phyloP scores from a whole-genome alignment of 2,113 vertebrate species.

The Anarhynchus alexandrinus region DNA sequence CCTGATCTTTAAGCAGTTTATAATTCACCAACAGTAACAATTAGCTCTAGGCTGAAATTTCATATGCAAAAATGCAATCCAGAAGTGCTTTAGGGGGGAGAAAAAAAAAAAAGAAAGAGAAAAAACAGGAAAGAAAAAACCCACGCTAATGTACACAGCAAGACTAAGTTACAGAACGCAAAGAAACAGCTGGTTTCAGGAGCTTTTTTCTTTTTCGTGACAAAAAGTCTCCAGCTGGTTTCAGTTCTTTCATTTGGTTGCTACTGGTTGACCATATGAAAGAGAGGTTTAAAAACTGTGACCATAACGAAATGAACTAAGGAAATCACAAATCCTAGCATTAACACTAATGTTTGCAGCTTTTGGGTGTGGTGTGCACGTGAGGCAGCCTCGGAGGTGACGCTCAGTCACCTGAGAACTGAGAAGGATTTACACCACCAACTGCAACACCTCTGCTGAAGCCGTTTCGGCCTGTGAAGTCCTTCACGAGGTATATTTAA shows the following conservation, averaged over 20 bases:
- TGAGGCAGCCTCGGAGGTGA: neutral
- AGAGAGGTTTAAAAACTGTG: neutral
- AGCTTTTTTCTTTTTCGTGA: neutral
- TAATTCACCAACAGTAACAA: neutral
- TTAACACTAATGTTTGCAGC: neutral
- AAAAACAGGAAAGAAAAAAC: neutral
- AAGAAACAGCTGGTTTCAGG: neutral
- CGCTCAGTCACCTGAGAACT: neutral
- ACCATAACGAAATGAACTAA: neutral
- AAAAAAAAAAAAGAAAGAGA: rapidly evolving
- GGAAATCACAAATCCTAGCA: neutral
- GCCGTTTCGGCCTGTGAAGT: neutral
- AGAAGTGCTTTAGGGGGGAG: neutral
- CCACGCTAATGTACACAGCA: neutral
- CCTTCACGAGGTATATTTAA: slow-evolving; percentile 21
- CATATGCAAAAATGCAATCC: neutral
- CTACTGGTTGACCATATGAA: neutral
- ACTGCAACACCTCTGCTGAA: neutral
- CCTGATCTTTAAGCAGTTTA: neutral
- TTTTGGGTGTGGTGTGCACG: neutral
- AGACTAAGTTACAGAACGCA: neutral
- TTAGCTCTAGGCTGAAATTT: slow-evolving; percentile 42
- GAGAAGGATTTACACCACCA: neutral
- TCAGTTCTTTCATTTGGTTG: neutral
- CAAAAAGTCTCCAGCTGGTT: neutral